Percentiles rank a stretch among this genome's conserved stretches.
Evolutionary conservation across 2,113 vertebrate species (phyloP).

Genomic region (Empidonax traillii): DNA sequence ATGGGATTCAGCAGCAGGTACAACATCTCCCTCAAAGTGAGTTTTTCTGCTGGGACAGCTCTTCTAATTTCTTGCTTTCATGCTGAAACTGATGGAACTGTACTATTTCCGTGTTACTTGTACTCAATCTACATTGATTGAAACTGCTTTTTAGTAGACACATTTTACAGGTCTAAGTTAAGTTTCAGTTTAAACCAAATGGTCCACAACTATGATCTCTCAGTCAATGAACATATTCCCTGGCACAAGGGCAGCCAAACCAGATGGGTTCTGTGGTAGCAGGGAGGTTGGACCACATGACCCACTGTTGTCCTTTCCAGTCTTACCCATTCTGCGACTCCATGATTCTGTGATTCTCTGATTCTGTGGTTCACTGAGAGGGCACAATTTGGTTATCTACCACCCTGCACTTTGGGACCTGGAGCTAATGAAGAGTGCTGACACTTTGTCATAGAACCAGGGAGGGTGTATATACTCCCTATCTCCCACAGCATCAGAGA

Average conservation of each 20-base stretch:
- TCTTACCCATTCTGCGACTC: not conserved
- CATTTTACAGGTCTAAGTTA: not conserved
- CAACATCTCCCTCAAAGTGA: not conserved
- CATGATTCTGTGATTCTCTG: not conserved
- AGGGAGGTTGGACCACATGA: not conserved
- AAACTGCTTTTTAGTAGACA: not conserved
- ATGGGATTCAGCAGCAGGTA: not conserved
- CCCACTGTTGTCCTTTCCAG: not conserved
- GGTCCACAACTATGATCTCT: not conserved
- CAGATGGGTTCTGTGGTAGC: not conserved
- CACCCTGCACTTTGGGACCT: not conserved
- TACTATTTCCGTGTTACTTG: not conserved
- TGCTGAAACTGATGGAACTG: not conserved
- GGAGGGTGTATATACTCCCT: accelerated
- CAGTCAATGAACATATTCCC: accelerated
- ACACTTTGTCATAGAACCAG: not conserved
- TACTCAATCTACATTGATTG: not conserved
- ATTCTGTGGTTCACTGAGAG: not conserved
- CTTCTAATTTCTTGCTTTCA: not conserved
- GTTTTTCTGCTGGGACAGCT: not conserved
- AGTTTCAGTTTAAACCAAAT: not conserved
- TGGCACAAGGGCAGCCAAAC: not conserved
- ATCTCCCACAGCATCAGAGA: not conserved
- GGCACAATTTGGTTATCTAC: not conserved
- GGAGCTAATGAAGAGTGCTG: not conserved